phyloP scores from a whole-genome alignment of 1,140 invertebrate species.

The Temnothorax longispinosus region DNA sequence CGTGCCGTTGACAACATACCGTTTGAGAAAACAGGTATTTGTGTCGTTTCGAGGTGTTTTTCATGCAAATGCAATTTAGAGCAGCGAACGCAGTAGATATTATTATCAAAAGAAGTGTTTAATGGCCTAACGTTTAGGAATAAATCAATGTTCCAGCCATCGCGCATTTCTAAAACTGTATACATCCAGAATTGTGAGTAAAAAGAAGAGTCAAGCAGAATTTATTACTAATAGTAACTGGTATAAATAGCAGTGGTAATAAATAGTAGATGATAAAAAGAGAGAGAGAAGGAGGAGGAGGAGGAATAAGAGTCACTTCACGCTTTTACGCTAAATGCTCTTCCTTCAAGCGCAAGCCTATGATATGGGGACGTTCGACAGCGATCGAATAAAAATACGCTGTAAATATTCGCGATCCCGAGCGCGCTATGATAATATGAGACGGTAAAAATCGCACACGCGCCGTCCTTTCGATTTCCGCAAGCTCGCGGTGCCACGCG shows the following conservation, averaged over 20 bases:
- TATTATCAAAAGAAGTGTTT: background rate
- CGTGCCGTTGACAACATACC: background rate
- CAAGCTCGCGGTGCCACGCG: background rate
- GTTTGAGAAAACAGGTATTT: background rate
- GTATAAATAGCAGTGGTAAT: background rate
- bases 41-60: background rate
- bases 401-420: background rate
- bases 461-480: constrained; percentile 56
- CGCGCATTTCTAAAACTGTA: background rate
- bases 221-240: background rate
- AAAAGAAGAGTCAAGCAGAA: background rate
- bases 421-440: background rate
- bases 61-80: constrained; percentile 21
- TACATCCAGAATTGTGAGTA: background rate
- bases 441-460: constrained; percentile 17
- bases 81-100: background rate
- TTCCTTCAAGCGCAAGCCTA: background rate
- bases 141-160: background rate
- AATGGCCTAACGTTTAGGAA: background rate
- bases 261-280: background rate
- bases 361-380: background rate
- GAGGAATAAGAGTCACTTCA: background rate
- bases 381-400: background rate
- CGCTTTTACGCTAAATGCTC: background rate
- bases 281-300: too few species aligned